Base-by-base conservation (phyloP, 2,797 vertebrate genomes). In the Neoniphon sammara region DNA sequence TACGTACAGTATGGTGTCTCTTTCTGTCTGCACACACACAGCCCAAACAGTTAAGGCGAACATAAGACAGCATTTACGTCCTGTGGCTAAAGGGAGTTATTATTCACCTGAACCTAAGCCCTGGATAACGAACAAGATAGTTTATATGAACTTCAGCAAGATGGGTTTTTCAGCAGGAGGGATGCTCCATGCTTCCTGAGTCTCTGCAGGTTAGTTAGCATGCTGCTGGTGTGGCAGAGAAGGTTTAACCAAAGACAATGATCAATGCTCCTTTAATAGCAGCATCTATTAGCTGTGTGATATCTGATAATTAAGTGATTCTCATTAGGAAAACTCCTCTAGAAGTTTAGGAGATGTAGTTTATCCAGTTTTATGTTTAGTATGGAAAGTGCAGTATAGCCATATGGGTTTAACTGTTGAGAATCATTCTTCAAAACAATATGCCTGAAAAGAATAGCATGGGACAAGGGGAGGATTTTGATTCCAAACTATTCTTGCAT, bases 221-320 rank as follows among this genome's bases (percentile, higher is more conserved):
- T n/a, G 18, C 64, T 50, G 80, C 70, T 61, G 66, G 55, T 2
- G 42, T 42, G 69, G 58, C 66, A 67, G 69, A 66, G 57, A 47
- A 76, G 12, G 73, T 50, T 82, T 77, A 89, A 90, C 86, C 91
- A 91, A 90, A 92, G 86, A 89, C 31, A 20, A 78, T 10, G 75
- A 84, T 81, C 72, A 61, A 54, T 52, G 58, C 60, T 78, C 64
- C 78, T 85, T 85, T 73, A 80, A 63, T 1, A 46, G 65, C 78
- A 68, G 74, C 21, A 15, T 52, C 55, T 44, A 30, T n/a, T 36
- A 10, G 67, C 66, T 65, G 65, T 9, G 59, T 72, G 50, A 70
- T 42, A 70, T 65, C 77, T 56, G 57, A 69, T 36, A 11, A 53
- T 15, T 50, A 12, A 31, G 27, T 50, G 31, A 63, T 42, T 68